These are phyloP conservation scores for Otocyon megalotis DNA, from an alignment of 2,113 vertebrate species.

Conservation along the genomic window DNA sequence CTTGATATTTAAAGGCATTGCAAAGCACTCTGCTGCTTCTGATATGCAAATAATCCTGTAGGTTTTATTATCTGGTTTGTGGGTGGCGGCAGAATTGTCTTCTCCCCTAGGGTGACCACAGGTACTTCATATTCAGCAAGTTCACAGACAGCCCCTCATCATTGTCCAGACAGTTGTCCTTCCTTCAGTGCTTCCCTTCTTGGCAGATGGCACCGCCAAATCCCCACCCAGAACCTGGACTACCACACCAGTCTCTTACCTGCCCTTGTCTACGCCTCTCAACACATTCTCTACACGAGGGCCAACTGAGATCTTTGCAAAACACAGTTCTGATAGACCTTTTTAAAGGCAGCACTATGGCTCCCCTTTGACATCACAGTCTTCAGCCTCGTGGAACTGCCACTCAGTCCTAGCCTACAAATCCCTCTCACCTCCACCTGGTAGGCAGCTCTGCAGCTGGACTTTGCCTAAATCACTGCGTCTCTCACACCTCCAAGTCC, in stretches of 20 bases:
- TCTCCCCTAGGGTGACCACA: background rate
- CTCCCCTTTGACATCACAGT: background rate
- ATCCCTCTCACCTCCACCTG: background rate
- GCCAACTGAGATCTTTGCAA: background rate
- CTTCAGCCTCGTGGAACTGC: background rate
- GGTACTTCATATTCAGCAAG: background rate
- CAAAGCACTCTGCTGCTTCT: background rate
- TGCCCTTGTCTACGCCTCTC: background rate
- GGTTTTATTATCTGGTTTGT: background rate
- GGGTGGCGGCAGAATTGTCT: background rate
- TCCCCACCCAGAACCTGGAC: too few species aligned
- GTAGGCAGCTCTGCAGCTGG: background rate
- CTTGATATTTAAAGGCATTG: background rate
- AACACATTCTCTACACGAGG: background rate
- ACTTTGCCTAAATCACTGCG: background rate
- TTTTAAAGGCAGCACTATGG: background rate
- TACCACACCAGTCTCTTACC: background rate
- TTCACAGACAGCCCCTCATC: background rate
- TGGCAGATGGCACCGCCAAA: background rate
- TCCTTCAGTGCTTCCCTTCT: background rate
- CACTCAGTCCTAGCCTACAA: background rate
- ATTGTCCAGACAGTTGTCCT: background rate
- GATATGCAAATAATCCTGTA: background rate
- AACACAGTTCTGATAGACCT: background rate
- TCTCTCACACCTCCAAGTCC: background rate